These are phyloP conservation scores for Tenthredo scrophulariae DNA, from an alignment of 2,888 invertebrate species.

Conservation along the genomic window DNA sequence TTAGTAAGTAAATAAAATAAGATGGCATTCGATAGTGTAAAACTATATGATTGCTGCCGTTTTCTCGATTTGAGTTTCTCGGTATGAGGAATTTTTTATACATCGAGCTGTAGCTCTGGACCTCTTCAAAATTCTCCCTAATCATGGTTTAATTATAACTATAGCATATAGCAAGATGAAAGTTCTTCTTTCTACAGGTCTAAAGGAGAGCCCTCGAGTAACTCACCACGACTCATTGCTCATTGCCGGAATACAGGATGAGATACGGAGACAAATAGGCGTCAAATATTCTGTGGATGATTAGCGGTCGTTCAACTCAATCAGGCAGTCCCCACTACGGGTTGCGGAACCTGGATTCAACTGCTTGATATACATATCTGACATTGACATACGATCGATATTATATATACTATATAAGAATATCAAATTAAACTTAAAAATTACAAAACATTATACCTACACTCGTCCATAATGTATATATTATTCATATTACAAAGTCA, in stretches of 20 bases:
- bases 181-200: conserved; percentile 78
- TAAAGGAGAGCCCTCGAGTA: conserved; percentile 85
- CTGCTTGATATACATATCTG: background rate
- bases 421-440: no score
- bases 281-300: conserved; percentile 82
- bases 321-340: background rate
- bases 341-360: background rate
- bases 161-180: background rate
- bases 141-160: background rate
- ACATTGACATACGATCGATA: background rate
- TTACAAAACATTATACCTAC: no score
- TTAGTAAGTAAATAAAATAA: background rate
- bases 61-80: background rate
- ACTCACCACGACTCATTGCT: conserved; percentile 85
- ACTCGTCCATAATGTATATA: no score
- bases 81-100: background rate
- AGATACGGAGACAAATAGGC: conserved; percentile 85
- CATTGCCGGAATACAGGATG: conserved; percentile 86
- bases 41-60: background rate
- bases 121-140: background rate
- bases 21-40: background rate
- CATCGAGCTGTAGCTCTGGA: background rate
- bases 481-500: no score
- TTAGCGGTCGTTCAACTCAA: background rate
- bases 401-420: background rate